Percentiles rank a stretch among this genome's conserved stretches.
Conservation (phyloP, 2,797 vertebrate species). For the Falco naumanni region DNA sequence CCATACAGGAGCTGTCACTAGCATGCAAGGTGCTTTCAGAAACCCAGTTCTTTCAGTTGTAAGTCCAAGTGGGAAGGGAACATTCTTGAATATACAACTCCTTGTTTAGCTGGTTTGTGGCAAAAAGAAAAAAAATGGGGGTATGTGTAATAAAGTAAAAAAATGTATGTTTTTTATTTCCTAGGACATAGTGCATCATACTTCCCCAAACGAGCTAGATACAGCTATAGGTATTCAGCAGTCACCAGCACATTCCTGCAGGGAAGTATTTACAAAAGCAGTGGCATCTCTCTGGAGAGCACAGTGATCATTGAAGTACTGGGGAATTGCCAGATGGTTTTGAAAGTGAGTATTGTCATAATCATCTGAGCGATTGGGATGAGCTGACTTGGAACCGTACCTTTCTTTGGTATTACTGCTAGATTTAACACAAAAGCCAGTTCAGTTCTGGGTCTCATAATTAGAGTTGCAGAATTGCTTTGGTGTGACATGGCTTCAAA, state of each 20-base stretch:
- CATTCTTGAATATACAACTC: not conserved
- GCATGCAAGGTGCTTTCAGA: not conserved
- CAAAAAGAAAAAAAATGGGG: not conserved
- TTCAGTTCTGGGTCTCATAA: not conserved
- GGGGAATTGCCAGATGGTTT: slow-evolving; percentile 82
- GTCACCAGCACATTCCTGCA: slow-evolving; percentile 78
- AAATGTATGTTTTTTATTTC: not conserved
- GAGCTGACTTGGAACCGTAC: not conserved
- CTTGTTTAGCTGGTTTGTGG: not conserved
- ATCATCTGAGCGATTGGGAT: not conserved
- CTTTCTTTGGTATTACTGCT: not conserved
- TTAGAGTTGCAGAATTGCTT: not conserved
- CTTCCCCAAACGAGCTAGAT: slow-evolving; percentile 73
- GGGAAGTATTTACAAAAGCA: slow-evolving; percentile 71
- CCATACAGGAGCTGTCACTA: not conserved
- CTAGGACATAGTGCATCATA: slow-evolving; percentile 42
- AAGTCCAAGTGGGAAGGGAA: not conserved
- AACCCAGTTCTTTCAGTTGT: not conserved
- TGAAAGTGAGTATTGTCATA: slow-evolving; percentile 72
- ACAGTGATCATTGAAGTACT: slow-evolving; percentile 80
- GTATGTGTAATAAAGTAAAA: not conserved
- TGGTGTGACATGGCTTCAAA: not conserved
- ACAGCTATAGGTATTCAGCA: slow-evolving; percentile 83
- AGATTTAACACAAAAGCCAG: not conserved
- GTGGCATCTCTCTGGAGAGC: slow-evolving; percentile 83